Conservation (phyloP, 2,797 vertebrate genomes). For the Distichodus sexfasciatus region DNA sequence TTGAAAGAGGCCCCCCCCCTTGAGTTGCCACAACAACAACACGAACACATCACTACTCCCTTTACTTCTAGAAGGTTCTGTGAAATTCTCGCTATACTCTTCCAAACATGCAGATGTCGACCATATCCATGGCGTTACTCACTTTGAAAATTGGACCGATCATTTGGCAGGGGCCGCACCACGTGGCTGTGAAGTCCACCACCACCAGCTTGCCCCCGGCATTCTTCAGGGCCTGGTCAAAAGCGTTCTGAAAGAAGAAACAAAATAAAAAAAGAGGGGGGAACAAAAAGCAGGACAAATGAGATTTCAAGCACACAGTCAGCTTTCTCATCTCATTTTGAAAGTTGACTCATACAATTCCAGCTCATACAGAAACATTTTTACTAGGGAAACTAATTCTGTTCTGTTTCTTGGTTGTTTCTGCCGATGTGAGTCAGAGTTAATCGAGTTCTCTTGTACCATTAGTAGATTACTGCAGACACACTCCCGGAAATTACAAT, state of each 20-base stretch:
- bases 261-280: not conserved
- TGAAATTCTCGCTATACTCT: slow-evolving; percentile 4
- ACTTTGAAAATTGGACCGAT: slow-evolving; percentile 81
- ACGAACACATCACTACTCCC: slow-evolving; percentile 26
- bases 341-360: too few species aligned
- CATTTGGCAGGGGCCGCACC: slow-evolving; percentile 86
- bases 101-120: slow-evolving; percentile 31
- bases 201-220: slow-evolving; percentile 81
- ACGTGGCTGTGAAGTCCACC: slow-evolving; percentile 85
- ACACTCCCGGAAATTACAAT: too few species aligned
- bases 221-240: slow-evolving; percentile 57
- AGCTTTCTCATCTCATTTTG: too few species aligned
- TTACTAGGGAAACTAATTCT: too few species aligned
- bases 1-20: slow-evolving; percentile 7
- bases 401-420: too few species aligned
- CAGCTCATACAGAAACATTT: too few species aligned
- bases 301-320: not conserved
- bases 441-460: too few species aligned
- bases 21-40: slow-evolving; percentile 31
- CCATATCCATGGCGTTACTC: slow-evolving; percentile 54
- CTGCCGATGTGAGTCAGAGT: too few species aligned
- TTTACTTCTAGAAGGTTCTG: not conserved
- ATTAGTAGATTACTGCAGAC: too few species aligned
- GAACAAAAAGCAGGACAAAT: not conserved
- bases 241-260: slow-evolving; percentile 64